Percentiles rank a stretch among this genome's conserved stretches.
phyloP scores from a whole-genome alignment of 1,140 invertebrate genomes.

The Dysdera silvatica region DNA sequence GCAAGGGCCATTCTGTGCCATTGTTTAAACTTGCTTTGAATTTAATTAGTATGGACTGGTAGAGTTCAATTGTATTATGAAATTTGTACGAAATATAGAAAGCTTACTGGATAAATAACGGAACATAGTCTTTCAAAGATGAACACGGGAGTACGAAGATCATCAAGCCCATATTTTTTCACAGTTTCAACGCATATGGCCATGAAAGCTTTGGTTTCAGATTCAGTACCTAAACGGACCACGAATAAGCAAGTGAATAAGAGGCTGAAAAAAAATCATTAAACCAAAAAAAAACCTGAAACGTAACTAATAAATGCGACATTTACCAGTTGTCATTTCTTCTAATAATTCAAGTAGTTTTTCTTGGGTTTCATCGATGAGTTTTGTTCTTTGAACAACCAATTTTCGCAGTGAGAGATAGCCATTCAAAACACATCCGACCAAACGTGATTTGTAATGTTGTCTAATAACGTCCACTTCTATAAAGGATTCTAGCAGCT shows the following conservation, averaged over 20 bases:
- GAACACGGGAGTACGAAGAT: constrained; percentile 91
- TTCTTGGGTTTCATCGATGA: constrained; percentile 95
- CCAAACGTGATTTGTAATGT: constrained; percentile 78
- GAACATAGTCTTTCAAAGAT: constrained; percentile 91
- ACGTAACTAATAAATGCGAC: not conserved
- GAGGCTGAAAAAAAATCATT: not conserved
- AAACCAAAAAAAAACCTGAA: not conserved
- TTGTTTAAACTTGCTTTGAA: too few relatives aligned
- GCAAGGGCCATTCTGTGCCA: too few relatives aligned
- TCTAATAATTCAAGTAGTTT: constrained; percentile 87
- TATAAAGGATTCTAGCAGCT: constrained; percentile 69
- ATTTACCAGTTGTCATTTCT: constrained; percentile 81
- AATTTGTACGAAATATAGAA: too few relatives aligned
- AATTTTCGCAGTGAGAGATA: constrained; percentile 83
- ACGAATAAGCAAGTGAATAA: not conserved
- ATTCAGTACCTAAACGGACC: constrained; percentile 66
- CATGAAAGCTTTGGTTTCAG: constrained; percentile 95
- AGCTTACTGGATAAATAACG: constrained; percentile 85
- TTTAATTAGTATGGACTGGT: too few relatives aligned
- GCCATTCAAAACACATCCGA: constrained; percentile 83
- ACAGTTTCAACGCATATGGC: constrained; percentile 92
- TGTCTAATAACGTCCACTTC: constrained; percentile 62
- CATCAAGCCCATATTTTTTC: constrained; percentile 81
- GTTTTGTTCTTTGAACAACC: constrained; percentile 85
- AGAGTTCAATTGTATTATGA: too few relatives aligned